phyloP scores from a whole-genome alignment of 1,140 invertebrate species.

The Lepeophtheirus salmonis region DNA sequence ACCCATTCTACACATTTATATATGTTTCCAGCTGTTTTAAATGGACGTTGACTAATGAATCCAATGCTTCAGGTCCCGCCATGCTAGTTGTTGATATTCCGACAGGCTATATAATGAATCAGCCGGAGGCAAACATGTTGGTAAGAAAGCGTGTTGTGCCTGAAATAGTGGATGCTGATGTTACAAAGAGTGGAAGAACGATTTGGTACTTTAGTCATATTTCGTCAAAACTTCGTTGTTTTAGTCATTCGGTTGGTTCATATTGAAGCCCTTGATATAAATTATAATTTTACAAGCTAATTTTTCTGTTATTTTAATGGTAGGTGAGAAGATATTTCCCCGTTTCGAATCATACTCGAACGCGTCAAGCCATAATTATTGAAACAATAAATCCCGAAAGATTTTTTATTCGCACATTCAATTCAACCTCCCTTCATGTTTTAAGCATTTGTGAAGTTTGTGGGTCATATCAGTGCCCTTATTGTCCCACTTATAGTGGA shows the following conservation, averaged over 20 bases:
- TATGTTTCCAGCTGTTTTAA: slow-evolving; percentile 29
- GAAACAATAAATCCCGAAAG: slow-evolving; percentile 40
- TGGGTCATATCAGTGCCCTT: slow-evolving; percentile 43
- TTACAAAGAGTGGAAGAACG: slow-evolving; percentile 25
- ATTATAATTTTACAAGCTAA: too few relatives aligned
- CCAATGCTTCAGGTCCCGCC: slow-evolving; percentile 30
- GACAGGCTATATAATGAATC: slow-evolving; percentile 36
- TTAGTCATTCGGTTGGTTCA: slow-evolving; percentile 29
- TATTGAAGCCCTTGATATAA: background rate
- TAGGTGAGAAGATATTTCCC: slow-evolving; percentile 36
- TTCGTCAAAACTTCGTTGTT: slow-evolving; percentile 28
- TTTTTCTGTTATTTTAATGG: slow-evolving; percentile 23
- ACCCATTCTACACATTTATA: too few relatives aligned
- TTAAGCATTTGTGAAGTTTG: slow-evolving; percentile 44
- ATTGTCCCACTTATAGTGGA: slow-evolving; percentile 39
- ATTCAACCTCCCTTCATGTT: slow-evolving; percentile 34
- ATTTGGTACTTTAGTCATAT: slow-evolving; percentile 31
- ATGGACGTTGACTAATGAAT: slow-evolving; percentile 22
- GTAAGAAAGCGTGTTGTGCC: slow-evolving; percentile 25
- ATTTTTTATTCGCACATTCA: slow-evolving; percentile 37
- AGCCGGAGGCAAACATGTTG: slow-evolving; percentile 30
- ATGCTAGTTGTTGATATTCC: slow-evolving; percentile 39
- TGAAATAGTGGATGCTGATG: slow-evolving; percentile 24
- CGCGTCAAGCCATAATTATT: slow-evolving; percentile 36
- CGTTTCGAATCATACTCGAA: slow-evolving; percentile 37